Conservation (phyloP, 1,140 invertebrate species). For the Epicauta chinensis region DNA sequence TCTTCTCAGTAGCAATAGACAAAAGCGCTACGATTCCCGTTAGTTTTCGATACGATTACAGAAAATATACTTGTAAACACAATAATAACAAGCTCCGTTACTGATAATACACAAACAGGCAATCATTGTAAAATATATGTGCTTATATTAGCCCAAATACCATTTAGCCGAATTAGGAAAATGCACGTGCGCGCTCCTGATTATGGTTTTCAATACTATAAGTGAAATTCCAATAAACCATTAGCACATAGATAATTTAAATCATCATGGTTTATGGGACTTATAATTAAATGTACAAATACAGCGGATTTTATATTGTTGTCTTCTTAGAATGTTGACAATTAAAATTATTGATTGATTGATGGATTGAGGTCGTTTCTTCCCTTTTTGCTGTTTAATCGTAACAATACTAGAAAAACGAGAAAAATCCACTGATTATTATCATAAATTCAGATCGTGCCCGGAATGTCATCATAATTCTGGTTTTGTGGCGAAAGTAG, state of each 20-base stretch:
- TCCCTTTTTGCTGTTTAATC: background rate
- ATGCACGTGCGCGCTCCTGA: conserved; percentile 12
- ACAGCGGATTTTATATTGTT: conserved; percentile 14
- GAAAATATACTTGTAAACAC: no score
- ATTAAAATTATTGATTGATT: conserved; percentile 13
- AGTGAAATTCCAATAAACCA: conserved; percentile 22
- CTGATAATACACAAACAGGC: no score
- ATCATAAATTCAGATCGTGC: background rate
- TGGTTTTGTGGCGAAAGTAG: no score
- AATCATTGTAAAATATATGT: no score
- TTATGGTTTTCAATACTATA: conserved; percentile 19
- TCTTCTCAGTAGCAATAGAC: no score
- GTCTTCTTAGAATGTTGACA: conserved; percentile 7
- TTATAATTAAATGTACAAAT: conserved; percentile 25
- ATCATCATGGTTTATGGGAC: conserved; percentile 23
- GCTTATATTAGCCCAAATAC: no score
- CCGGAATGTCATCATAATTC: background rate
- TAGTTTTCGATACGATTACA: no score
- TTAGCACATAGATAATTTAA: conserved; percentile 19
- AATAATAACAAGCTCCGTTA: no score
- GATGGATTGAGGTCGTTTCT: conserved; percentile 10
- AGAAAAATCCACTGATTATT: conserved; percentile 2
- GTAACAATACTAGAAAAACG: conserved; percentile 12
- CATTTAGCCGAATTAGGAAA: conserved; percentile 10
- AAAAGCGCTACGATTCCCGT: no score